Percentiles rank a stretch among this genome's conserved stretches.
Evolutionary conservation across 2,113 vertebrate genomes (phyloP).

Genomic region (Bungarus multicinctus): DNA sequence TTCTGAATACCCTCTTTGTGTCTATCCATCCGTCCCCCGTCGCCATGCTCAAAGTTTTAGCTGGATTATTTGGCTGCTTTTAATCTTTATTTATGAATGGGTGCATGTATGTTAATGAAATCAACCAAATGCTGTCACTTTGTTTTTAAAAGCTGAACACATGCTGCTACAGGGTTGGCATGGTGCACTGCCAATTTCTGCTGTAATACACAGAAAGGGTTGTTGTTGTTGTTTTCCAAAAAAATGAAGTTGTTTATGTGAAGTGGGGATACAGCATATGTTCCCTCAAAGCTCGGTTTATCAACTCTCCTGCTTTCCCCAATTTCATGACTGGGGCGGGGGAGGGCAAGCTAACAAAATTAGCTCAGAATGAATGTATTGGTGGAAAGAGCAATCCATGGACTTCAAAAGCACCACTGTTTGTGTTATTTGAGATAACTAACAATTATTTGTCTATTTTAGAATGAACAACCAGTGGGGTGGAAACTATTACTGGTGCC

Average conservation of each 20-base stretch:
- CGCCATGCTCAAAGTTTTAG: background rate
- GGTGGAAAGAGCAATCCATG: background rate
- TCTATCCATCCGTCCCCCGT: background rate
- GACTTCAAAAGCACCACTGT: background rate
- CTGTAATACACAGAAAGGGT: background rate
- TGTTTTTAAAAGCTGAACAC: background rate
- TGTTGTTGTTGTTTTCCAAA: no score
- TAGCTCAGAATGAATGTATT: background rate
- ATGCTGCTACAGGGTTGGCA: background rate
- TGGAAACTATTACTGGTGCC: background rate
- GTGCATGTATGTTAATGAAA: background rate
- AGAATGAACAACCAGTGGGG: background rate
- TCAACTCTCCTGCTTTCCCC: background rate
- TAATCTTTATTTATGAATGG: background rate
- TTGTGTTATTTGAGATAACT: constrained; percentile 12
- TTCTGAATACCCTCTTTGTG: background rate
- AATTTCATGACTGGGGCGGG: background rate
- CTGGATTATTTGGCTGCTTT: background rate
- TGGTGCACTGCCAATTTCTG: background rate
- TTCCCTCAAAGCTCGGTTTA: background rate
- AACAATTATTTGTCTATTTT: constrained; percentile 12
- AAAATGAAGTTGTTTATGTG: background rate
- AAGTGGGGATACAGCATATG: background rate
- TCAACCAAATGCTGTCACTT: background rate
- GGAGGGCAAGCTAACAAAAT: background rate